Percentiles rank a stretch among this genome's conserved stretches.
Evolutionary conservation across 2,797 vertebrate genomes (phyloP).

Genomic region (Peromyscus eremicus): DNA sequence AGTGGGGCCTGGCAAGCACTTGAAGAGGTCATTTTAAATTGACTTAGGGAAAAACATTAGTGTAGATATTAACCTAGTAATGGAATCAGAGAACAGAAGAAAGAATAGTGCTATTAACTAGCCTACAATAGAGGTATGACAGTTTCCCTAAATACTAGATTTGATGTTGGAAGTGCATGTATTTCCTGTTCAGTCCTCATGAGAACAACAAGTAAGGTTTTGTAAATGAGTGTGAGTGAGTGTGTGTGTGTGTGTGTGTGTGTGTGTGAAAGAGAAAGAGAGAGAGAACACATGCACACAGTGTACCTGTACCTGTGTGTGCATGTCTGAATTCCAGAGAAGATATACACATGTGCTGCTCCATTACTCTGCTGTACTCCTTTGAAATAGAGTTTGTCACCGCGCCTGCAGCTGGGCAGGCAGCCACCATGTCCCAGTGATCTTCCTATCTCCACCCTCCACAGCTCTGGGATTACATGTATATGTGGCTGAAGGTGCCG

Average conservation of each 20-base stretch:
- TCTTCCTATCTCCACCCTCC: not conserved
- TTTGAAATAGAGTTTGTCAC: not conserved
- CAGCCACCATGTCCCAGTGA: too few relatives aligned
- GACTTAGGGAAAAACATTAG: not conserved
- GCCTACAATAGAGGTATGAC: not conserved
- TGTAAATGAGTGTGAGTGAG: not conserved
- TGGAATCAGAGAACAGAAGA: not conserved
- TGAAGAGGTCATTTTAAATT: not conserved
- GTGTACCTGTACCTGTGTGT: not conserved
- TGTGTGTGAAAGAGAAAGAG: not conserved
- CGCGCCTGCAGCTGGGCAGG: not conserved
- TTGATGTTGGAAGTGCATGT: not conserved
- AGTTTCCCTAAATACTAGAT: not conserved
- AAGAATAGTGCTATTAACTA: not conserved
- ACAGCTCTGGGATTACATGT: not conserved
- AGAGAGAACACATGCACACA: not conserved
- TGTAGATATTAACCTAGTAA: not conserved
- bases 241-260: not conserved
- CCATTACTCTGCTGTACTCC: too few relatives aligned
- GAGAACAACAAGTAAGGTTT: not conserved
- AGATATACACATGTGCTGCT: not conserved
- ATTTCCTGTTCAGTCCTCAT: not conserved
- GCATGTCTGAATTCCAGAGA: not conserved
- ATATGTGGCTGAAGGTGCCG: not conserved
- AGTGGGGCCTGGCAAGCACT: not conserved